Evolutionary conservation across 2,113 vertebrate genomes (phyloP).

Genomic region (Tor tambroides): DNA sequence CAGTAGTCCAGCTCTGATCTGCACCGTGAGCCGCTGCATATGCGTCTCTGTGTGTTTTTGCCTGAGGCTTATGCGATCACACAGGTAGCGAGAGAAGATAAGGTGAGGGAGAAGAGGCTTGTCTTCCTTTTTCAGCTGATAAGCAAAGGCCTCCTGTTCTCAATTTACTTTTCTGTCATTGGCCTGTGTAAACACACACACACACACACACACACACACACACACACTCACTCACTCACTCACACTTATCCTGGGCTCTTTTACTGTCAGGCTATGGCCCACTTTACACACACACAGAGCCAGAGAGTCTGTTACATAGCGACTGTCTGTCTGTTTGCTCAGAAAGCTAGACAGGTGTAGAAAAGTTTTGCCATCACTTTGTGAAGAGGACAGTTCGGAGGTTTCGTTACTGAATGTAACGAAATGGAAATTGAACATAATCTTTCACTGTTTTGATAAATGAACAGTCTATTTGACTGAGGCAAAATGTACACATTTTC

Average conservation of each 20-base stretch:
- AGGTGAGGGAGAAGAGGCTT: neutral
- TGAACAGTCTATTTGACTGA: neutral
- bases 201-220: slow-evolving; percentile 6
- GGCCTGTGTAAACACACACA: slow-evolving; percentile 20
- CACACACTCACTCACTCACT: slow-evolving; percentile 2
- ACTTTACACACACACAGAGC: neutral
- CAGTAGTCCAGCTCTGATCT: neutral
- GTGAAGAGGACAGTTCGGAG: neutral
- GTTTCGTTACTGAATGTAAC: neutral
- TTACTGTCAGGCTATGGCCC: neutral
- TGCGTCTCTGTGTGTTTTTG: neutral
- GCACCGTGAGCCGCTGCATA: neutral
- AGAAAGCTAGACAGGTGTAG: neutral
- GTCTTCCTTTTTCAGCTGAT: slow-evolving; percentile 35
- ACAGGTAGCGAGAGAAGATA: slow-evolving; percentile 31
- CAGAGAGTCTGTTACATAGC: neutral
- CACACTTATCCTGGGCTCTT: neutral
- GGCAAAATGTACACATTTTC: neutral
- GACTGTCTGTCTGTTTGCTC: neutral
- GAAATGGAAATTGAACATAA: neutral
- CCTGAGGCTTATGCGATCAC: slow-evolving; percentile 24
- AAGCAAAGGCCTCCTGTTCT: slow-evolving; percentile 38
- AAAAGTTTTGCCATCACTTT: neutral
- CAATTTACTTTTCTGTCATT: slow-evolving; percentile 22
- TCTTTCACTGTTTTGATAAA: neutral